These are phyloP conservation scores for Aplysia californica DNA, from an alignment of 1,140 invertebrate species.

Conservation along the genomic window DNA sequence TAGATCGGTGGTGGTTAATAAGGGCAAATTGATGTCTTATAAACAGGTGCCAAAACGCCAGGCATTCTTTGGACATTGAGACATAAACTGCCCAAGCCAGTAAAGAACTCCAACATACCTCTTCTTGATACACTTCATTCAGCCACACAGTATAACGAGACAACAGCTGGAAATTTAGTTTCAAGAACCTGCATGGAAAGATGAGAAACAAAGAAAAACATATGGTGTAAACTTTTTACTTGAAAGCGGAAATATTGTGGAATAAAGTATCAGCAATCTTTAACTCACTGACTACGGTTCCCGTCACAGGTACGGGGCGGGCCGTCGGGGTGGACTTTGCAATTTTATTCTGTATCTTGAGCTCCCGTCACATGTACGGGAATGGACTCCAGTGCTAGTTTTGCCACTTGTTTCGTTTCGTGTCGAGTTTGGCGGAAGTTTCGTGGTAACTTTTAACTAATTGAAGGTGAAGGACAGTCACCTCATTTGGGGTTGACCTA, in stretches of 20 bases:
- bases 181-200: constrained; percentile 86
- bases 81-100: too few species aligned
- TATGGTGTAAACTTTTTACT: background rate
- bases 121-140: constrained; percentile 57
- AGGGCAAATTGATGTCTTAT: too few species aligned
- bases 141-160: constrained; percentile 82
- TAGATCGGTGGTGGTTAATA: too few species aligned
- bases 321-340: too few species aligned
- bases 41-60: background rate
- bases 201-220: background rate
- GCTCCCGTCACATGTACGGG: background rate
- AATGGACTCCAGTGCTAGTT: too few species aligned
- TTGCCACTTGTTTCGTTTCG: too few species aligned
- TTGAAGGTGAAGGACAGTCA: too few species aligned
- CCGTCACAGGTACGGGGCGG: too few species aligned
- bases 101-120: constrained; percentile 42
- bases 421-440: too few species aligned
- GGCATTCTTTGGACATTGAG: background rate
- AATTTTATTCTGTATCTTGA: background rate
- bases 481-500: too few species aligned
- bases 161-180: constrained; percentile 84
- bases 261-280: background rate
- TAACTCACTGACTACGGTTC: background rate
- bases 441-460: too few species aligned
- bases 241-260: background rate